Conservation (phyloP, 1,140 invertebrate genomes). For the Danaus melanippus region DNA sequence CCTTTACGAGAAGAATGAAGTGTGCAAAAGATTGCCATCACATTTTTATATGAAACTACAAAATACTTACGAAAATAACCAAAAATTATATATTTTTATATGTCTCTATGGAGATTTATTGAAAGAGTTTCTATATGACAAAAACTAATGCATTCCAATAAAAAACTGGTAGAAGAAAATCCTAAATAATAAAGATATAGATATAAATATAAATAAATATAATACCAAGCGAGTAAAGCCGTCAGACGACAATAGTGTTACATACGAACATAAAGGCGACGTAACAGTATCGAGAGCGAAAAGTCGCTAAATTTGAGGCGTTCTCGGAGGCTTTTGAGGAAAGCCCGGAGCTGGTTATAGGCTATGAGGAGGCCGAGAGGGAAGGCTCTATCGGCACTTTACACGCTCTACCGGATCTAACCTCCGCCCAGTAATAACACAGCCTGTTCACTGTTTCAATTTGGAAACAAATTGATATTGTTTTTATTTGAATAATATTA, state of each 20-base stretch:
- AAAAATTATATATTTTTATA: too few relatives aligned
- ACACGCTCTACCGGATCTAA: slow-evolving; percentile 66
- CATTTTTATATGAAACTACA: too few relatives aligned
- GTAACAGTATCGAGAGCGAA: slow-evolving; percentile 65
- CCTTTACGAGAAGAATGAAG: neutral
- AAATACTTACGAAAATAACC: too few relatives aligned
- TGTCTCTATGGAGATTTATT: too few relatives aligned
- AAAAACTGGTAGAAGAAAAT: neutral
- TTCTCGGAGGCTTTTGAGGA: slow-evolving; percentile 64
- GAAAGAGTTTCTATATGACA: too few relatives aligned
- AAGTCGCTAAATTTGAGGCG: slow-evolving; percentile 68
- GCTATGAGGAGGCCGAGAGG: slow-evolving; percentile 61
- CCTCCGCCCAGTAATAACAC: slow-evolving; percentile 68
- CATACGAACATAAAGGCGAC: slow-evolving; percentile 5
- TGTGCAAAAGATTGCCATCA: too few relatives aligned
- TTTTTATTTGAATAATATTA: slow-evolving; percentile 71
- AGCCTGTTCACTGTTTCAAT: slow-evolving; percentile 68
- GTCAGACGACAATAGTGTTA: too few relatives aligned
- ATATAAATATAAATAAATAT: too few relatives aligned
- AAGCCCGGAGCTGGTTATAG: slow-evolving; percentile 65
- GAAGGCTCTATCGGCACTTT: slow-evolving; percentile 66
- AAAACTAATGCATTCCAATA: neutral
- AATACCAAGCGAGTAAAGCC: too few relatives aligned
- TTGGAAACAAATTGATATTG: slow-evolving; percentile 70
- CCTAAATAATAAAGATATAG: too few relatives aligned